Conservation (phyloP, 2,797 vertebrate species). For the Eutrigla gurnardus region DNA sequence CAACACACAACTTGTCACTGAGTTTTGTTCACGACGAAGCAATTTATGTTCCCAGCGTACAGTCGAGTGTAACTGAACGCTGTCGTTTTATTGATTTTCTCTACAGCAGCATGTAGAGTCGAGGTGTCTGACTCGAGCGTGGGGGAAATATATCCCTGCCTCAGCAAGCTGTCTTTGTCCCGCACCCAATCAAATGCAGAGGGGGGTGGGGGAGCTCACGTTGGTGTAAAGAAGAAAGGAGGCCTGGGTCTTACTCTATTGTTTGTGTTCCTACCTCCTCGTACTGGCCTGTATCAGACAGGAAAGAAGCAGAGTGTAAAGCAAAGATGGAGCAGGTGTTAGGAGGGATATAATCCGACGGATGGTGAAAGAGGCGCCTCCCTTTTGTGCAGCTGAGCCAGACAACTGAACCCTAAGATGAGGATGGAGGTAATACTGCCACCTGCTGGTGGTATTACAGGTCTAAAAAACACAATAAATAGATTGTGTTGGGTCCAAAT, state of each 20-base stretch:
- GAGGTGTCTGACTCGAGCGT: conserved; percentile 16
- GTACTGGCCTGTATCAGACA: neutral
- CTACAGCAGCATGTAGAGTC: conserved; percentile 14
- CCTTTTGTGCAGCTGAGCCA: conserved; percentile 59
- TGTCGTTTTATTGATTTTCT: conserved; percentile 33
- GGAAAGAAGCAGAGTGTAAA: conserved; percentile 6
- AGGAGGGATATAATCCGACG: conserved; percentile 1
- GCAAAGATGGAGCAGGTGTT: conserved; percentile 40
- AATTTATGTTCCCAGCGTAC: conserved; percentile 11
- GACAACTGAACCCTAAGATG: conserved; percentile 38
- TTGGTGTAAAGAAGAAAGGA: neutral
- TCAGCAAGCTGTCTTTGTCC: conserved; percentile 68
- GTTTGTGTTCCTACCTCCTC: conserved; percentile 20
- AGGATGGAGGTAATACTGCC: conserved; percentile 27
- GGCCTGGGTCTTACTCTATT: conserved; percentile 28
- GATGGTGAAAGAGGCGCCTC: conserved; percentile 47
- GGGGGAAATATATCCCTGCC: conserved; percentile 25
- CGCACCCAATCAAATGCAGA: conserved; percentile 10
- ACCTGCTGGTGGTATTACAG: conserved; percentile 57
- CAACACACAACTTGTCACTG: conserved; percentile 43
- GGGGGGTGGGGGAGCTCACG: conserved; percentile 43
- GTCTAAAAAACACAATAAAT: neutral
- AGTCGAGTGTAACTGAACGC: conserved; percentile 23
- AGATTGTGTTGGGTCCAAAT: neutral
- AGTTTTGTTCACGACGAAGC: conserved; percentile 37